Percentiles rank a stretch among this genome's conserved stretches.
Conservation (phyloP, 1,140 invertebrate genomes). For the Drosophila baimaii region DNA sequence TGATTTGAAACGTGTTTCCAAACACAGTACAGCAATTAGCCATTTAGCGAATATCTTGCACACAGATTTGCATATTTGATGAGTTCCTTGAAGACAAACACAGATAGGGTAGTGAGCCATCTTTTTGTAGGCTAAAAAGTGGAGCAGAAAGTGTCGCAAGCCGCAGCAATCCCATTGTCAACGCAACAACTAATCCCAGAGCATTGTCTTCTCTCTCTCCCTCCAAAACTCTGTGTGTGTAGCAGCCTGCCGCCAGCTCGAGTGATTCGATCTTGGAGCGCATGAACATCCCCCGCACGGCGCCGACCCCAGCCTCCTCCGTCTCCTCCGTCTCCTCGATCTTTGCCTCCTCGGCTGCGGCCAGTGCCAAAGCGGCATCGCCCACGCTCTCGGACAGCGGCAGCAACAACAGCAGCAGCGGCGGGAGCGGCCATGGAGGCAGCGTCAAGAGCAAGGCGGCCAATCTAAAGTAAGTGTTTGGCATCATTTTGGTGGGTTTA, state of each 20-base stretch:
- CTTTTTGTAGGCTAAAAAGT: neutral
- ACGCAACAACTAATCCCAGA: slow-evolving; percentile 19
- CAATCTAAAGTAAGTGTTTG: slow-evolving; percentile 76
- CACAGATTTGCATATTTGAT: slow-evolving; percentile 15
- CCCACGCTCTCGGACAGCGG: slow-evolving; percentile 79
- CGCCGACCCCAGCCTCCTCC: slow-evolving; percentile 31
- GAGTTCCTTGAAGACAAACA: slow-evolving; percentile 7
- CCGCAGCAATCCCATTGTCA: slow-evolving; percentile 16
- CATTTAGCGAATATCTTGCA: neutral
- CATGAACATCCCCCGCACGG: slow-evolving; percentile 70
- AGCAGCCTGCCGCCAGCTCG: slow-evolving; percentile 47
- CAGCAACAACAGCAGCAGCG: slow-evolving; percentile 59
- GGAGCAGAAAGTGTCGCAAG: slow-evolving; percentile 16
- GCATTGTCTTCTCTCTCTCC: slow-evolving; percentile 11
- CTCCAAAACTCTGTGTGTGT: too few species aligned
- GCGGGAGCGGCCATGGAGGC: slow-evolving; percentile 35
- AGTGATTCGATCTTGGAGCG: slow-evolving; percentile 76
- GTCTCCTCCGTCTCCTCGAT: slow-evolving; percentile 2
- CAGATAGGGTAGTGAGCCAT: neutral
- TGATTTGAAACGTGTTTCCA: neutral
- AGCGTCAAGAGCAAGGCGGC: slow-evolving; percentile 81
- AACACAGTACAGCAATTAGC: neutral
- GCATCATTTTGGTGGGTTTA: slow-evolving; percentile 15
- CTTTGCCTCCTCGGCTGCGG: slow-evolving; percentile 9
- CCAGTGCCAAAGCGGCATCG: slow-evolving; percentile 64